These are phyloP conservation scores for Brienomyrus longianalis DNA, from an alignment of 2,113 vertebrate genomes.

Conservation along the genomic window DNA sequence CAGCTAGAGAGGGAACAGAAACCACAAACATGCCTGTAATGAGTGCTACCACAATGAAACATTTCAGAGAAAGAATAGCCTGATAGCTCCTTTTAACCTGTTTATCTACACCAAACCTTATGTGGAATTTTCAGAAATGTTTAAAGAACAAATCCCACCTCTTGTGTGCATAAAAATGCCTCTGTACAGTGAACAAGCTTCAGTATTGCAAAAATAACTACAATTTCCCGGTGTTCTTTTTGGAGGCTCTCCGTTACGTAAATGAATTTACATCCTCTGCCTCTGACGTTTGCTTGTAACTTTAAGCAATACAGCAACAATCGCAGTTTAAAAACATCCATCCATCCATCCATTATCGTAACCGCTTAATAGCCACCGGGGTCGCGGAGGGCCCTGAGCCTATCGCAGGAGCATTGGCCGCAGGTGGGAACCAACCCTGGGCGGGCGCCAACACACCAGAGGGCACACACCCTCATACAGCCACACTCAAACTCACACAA, in stretches of 20 bases:
- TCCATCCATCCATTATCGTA: too few relatives aligned
- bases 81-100: background rate
- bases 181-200: background rate
- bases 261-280: background rate
- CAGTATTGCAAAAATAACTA: background rate
- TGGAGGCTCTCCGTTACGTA: background rate
- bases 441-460: too few relatives aligned
- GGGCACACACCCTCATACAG: too few relatives aligned
- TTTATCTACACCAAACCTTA: background rate
- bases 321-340: background rate
- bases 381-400: too few relatives aligned
- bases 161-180: background rate
- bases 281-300: background rate
- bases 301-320: background rate
- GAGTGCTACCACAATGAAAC: background rate
- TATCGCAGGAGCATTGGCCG: too few relatives aligned
- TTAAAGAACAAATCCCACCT: background rate
- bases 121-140: constrained; percentile 4
- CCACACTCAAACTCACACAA: too few relatives aligned
- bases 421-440: too few relatives aligned
- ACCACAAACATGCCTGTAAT: background rate
- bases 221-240: background rate
- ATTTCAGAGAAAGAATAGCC: background rate
- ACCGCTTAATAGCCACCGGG: too few relatives aligned
- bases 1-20: background rate